Evolutionary conservation across 2,888 invertebrate genomes (phyloP).

Genomic region (Cataglyphis cursor): DNA sequence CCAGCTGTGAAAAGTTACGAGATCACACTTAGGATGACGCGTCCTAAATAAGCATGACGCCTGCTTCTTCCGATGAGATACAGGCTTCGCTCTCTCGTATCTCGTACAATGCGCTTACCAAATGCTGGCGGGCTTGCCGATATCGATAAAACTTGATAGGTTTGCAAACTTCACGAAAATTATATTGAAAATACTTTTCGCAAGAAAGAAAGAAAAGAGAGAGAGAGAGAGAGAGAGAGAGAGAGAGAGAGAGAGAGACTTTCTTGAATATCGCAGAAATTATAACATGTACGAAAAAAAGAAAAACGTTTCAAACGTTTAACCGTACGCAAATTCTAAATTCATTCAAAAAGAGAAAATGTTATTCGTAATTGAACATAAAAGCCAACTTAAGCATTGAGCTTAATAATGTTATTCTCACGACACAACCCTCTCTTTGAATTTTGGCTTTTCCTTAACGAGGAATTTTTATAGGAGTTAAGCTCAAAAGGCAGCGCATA

Average conservation of each 20-base stretch:
- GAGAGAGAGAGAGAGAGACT: not conserved
- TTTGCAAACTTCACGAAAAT: slow-evolving; percentile 46
- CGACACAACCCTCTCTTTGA: not conserved
- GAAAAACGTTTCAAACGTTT: not conserved
- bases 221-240: not conserved
- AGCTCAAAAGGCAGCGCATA: slow-evolving; percentile 26
- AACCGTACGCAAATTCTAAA: slow-evolving; percentile 13
- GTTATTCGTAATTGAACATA: slow-evolving; percentile 7
- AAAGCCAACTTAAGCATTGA: slow-evolving; percentile 15
- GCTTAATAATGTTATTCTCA: slow-evolving; percentile 26
- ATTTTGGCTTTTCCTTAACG: slow-evolving; percentile 13
- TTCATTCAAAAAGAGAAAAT: too few species aligned
- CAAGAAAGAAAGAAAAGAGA: not conserved
- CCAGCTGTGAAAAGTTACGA: slow-evolving; percentile 53
- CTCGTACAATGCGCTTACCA: slow-evolving; percentile 24
- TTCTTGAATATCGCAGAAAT: not conserved
- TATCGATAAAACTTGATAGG: slow-evolving; percentile 43
- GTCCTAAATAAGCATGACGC: slow-evolving; percentile 42
- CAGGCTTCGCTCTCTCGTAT: slow-evolving; percentile 7
- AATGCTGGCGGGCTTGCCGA: slow-evolving; percentile 21
- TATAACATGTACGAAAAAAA: not conserved
- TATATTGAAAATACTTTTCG: slow-evolving; percentile 20
- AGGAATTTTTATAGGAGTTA: slow-evolving; percentile 27
- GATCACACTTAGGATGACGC: slow-evolving; percentile 52
- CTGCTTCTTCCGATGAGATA: not conserved